Percentiles rank a stretch among this genome's conserved stretches.
Conservation (phyloP, 2,888 invertebrate species). For the Branchellion lobata region DNA sequence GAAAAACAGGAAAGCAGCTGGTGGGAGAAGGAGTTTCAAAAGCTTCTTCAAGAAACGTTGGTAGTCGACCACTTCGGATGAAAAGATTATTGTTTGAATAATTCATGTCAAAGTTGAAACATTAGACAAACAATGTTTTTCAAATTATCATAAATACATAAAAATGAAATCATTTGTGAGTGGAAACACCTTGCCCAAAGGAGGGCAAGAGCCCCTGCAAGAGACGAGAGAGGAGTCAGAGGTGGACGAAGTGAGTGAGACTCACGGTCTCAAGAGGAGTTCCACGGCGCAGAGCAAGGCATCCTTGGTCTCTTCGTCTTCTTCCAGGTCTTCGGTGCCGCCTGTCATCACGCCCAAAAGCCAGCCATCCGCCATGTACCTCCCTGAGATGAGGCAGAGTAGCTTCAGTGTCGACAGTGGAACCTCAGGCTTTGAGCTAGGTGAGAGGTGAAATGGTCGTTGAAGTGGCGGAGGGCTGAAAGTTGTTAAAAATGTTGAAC, state of each 20-base stretch:
- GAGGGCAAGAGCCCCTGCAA: background rate
- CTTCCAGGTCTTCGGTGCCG: constrained; percentile 32
- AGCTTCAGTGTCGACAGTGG: constrained; percentile 38
- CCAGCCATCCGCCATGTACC: constrained; percentile 19
- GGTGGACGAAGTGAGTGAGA: constrained; percentile 1
- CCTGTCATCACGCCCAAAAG: constrained; percentile 32
- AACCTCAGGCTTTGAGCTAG: background rate
- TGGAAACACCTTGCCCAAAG: no score
- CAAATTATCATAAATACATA: background rate
- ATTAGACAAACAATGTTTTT: background rate
- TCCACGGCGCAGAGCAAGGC: constrained; percentile 49
- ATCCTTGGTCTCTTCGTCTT: constrained; percentile 38
- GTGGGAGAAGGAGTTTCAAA: background rate
- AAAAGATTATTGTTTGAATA: background rate
- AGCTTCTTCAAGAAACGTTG: constrained; percentile 23
- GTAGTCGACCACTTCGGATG: background rate
- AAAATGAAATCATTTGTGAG: no score
- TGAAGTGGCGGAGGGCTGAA: no score
- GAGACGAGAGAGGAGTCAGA: background rate
- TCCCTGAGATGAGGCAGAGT: constrained; percentile 31
- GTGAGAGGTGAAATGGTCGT: no score
- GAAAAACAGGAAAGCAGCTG: background rate
- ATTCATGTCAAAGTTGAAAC: background rate
- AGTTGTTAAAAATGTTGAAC: no score
- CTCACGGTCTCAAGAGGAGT: constrained; percentile 45